Percentiles rank a stretch among this genome's conserved stretches.
Conservation (phyloP, 2,888 invertebrate genomes). For the Lasioglossum lativentre region DNA sequence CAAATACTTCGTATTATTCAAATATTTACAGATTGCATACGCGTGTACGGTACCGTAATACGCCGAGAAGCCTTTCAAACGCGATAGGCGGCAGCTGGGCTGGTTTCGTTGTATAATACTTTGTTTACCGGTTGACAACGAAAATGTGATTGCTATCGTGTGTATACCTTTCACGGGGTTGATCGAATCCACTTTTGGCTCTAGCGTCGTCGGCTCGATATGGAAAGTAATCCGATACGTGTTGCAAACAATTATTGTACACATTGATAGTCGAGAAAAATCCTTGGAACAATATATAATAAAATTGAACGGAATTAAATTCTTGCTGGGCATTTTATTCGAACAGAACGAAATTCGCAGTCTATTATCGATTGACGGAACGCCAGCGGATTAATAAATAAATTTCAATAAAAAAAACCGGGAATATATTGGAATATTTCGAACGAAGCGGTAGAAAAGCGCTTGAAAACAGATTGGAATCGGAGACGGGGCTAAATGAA, state of each 20-base stretch:
- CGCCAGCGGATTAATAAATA: neutral
- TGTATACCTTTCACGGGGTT: neutral
- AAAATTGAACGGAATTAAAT: neutral
- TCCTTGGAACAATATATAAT: neutral
- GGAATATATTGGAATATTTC: neutral
- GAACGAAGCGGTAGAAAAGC: neutral
- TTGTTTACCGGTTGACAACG: neutral
- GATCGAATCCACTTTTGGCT: neutral
- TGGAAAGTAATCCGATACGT: no score
- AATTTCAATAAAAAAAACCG: neutral
- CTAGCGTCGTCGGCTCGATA: no score
- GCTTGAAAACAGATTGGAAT: constrained; percentile 6
- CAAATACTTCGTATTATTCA: constrained; percentile 32
- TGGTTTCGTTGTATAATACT: neutral
- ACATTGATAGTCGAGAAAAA: neutral
- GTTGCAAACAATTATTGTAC: neutral
- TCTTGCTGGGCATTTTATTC: neutral
- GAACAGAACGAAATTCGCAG: no score
- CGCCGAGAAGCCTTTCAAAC: constrained; percentile 7
- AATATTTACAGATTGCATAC: constrained; percentile 29
- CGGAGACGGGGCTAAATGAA: neutral
- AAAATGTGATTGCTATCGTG: neutral
- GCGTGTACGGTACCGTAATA: neutral
- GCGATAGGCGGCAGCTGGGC: neutral
- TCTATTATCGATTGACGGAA: no score